Evolutionary conservation across 2,888 invertebrate genomes (phyloP).

Genomic region (Epinotia demarniana): DNA sequence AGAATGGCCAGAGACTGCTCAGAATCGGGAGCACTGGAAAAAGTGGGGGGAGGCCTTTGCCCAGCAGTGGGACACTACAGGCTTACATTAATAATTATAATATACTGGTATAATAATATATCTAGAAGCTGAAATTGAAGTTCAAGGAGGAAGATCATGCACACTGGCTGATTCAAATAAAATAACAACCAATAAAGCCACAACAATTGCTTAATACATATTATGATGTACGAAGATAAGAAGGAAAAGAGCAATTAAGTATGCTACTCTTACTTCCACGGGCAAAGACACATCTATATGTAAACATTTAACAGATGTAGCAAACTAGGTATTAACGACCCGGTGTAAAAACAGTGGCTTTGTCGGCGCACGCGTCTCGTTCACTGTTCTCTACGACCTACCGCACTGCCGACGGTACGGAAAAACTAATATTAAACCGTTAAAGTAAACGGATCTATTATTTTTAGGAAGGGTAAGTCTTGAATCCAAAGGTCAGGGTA

Average conservation of each 20-base stretch:
- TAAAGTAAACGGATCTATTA: constrained; percentile 30
- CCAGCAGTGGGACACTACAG: too few species aligned
- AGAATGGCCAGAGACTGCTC: too few species aligned
- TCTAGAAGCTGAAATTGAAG: not conserved
- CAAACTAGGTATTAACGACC: constrained; percentile 38
- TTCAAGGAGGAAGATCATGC: not conserved
- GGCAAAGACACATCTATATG: constrained; percentile 9
- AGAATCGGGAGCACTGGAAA: too few species aligned
- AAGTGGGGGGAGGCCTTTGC: too few species aligned
- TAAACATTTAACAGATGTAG: constrained; percentile 28
- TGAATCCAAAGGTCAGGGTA: constrained; percentile 13
- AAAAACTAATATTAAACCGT: constrained; percentile 18
- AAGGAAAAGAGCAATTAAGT: not conserved
- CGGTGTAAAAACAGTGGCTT: constrained; percentile 54
- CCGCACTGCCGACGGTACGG: constrained; percentile 59
- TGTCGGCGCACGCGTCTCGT: constrained; percentile 66
- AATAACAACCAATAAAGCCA: not conserved
- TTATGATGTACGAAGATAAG: not conserved
- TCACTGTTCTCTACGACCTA: constrained; percentile 67
- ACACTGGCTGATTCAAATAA: not conserved
- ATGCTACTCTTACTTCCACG: constrained; percentile 4
- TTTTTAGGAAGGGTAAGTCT: constrained; percentile 15
- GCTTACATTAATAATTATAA: too few species aligned
- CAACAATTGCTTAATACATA: too few species aligned
- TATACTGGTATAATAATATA: too few species aligned